Percentiles rank a stretch among this genome's conserved stretches.
Evolutionary conservation across 2,113 vertebrate genomes (phyloP).

Genomic region (Dunckerocampus dactyliophorus): DNA sequence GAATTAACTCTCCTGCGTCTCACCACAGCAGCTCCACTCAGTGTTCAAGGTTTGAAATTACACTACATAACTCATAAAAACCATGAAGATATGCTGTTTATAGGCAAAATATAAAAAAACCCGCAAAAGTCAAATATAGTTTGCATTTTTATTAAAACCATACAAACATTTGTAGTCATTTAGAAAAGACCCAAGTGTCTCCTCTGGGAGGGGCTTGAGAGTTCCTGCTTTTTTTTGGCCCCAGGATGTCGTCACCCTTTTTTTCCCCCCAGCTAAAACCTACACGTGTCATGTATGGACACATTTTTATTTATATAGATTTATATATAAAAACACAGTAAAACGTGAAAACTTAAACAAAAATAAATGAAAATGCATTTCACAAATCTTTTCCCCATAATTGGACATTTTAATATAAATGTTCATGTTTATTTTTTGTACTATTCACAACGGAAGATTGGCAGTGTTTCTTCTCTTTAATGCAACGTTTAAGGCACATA

Average conservation of each 20-base stretch:
- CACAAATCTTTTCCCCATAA: conserved; percentile 60
- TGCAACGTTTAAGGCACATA: conserved; percentile 90
- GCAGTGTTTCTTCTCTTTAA: conserved; percentile 78
- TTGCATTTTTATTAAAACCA: conserved; percentile 95
- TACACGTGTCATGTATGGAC: conserved; percentile 93
- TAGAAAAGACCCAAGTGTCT: conserved; percentile 94
- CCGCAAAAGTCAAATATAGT: conserved; percentile 73
- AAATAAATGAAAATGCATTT: conserved; percentile 68
- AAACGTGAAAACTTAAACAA: conserved; percentile 71
- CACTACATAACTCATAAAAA: no score
- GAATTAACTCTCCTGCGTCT: no score
- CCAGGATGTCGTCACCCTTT: conserved; percentile 65
- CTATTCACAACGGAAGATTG: conserved; percentile 75
- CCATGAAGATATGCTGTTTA: neutral
- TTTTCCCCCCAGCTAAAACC: conserved; percentile 76
- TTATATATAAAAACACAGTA: conserved; percentile 53
- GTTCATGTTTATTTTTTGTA: conserved; percentile 56
- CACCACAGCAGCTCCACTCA: no score
- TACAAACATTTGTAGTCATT: conserved; percentile 94
- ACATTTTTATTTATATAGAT: conserved; percentile 45
- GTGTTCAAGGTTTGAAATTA: no score
- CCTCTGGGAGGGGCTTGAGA: conserved; percentile 78
- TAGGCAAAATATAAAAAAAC: neutral
- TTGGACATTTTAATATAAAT: conserved; percentile 63
- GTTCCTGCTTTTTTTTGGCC: conserved; percentile 75